Conservation (phyloP, 2,888 invertebrate genomes). For the Eulithis testata region DNA sequence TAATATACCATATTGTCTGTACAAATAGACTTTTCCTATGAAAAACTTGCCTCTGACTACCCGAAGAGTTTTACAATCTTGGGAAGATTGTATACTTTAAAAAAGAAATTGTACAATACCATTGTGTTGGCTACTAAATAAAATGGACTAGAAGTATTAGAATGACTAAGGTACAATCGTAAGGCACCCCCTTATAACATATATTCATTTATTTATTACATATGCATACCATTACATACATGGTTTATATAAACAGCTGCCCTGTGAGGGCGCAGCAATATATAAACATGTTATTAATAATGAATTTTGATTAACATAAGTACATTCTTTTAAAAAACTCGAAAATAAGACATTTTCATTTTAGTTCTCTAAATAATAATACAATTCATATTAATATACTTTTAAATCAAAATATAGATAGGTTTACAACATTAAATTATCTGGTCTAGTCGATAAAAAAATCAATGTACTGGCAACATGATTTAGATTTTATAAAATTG, state of each 20-base stretch:
- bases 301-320: not conserved
- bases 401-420: too few relatives aligned
- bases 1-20: not conserved
- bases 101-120: not conserved
- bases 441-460: too few relatives aligned
- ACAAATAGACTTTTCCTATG: not conserved
- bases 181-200: conserved; percentile 16
- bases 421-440: too few relatives aligned
- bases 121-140: conserved; percentile 5
- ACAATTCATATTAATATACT: too few relatives aligned
- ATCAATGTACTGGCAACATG: too few relatives aligned
- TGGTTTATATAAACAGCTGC: too few relatives aligned
- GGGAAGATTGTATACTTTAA: too few relatives aligned
- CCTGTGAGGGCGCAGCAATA: too few relatives aligned
- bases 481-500: too few relatives aligned
- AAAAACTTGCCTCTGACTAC: not conserved
- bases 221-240: too few relatives aligned
- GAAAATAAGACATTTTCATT: not conserved
- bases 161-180: conserved; percentile 13
- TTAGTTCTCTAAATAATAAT: too few relatives aligned
- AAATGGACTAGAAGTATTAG: conserved; percentile 26
- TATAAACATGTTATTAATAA: not conserved
- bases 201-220: not conserved
- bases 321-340: not conserved
- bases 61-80: too few relatives aligned